Base-by-base conservation (phyloP, 2,113 vertebrate genomes). In the Colius striatus region DNA sequence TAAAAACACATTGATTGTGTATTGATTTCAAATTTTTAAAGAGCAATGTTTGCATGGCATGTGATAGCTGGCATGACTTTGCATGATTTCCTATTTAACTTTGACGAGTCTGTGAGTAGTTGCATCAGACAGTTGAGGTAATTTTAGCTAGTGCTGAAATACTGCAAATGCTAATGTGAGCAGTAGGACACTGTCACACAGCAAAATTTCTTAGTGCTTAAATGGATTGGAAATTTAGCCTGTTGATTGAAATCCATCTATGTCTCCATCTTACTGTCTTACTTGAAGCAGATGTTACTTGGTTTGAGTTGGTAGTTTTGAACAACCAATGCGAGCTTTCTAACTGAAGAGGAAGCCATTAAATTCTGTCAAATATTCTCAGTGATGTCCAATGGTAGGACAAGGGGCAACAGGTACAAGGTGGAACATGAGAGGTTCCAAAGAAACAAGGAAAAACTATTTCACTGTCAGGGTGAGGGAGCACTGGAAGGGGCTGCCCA, bases 41-140 rank as follows among this genome's bases (percentile, higher is more conserved):
- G 53, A 73, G 22, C 26, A 23, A 1, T 68, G 45, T 83, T 90
- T 94, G 90, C 92, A 93, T 93, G 85, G 92, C 84, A 68, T 96
- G 82, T 61, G 61, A 20, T 76, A 79, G 13, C 13, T 83, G 45
- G 90, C 85, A 96, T 95, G 92, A 66, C 93, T 87, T 68, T 90
- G 95, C 94, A 90, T 91, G 92, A 45, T 79, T 84, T 63, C 27
- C 5, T 60, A 2, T 67, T 58, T 91, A 41, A 43, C 94, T 92
- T 63, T 91, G 58, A 36, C 67, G 38, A 65, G 36, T 30, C 15
- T 78, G 2, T 82, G 43, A 57, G 30, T 60, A 55, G 50, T 75
- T 18, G 34, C 34, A 32, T 77, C 21, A 5, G 20, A 32, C 43
- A 76, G 58, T 38, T 82, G 26, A 79, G 38, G 30, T 79, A 18